These are phyloP conservation scores for Lasioglossum lativentre DNA, from an alignment of 2,888 invertebrate genomes.

Conservation along the genomic window DNA sequence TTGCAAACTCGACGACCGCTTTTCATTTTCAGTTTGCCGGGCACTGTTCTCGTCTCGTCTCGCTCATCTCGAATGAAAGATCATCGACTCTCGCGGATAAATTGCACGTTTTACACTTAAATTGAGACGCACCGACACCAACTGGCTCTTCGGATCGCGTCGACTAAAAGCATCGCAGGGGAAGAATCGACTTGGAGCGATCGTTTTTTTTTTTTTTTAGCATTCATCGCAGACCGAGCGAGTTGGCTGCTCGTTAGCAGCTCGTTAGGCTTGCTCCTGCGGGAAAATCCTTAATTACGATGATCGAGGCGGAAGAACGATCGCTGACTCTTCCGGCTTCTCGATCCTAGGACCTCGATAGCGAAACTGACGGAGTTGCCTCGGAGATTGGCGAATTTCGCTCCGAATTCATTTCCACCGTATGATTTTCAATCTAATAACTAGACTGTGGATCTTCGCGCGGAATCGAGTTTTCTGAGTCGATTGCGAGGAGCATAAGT, in stretches of 20 bases:
- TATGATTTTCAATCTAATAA: neutral
- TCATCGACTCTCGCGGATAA: neutral
- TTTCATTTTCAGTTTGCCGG: neutral
- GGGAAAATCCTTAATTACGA: constrained; percentile 66
- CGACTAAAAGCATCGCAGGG: neutral
- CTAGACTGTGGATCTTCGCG: neutral
- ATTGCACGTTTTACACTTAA: neutral
- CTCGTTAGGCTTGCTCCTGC: constrained; percentile 70
- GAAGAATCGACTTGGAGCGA: constrained; percentile 28
- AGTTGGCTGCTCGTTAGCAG: constrained; percentile 72
- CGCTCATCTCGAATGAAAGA: neutral
- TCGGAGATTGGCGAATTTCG: neutral
- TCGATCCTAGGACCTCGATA: neutral
- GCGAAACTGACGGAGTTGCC: neutral
- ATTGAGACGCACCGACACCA: neutral
- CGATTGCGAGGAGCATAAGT: neutral
- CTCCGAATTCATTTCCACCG: neutral
- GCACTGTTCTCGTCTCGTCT: neutral
- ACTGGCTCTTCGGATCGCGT: neutral
- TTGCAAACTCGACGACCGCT: neutral
- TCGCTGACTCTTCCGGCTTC: constrained; percentile 23
- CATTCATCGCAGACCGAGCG: constrained; percentile 65
- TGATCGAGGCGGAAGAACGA: constrained; percentile 45
- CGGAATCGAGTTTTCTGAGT: neutral
- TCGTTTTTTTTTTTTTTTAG: constrained; percentile 28